A percentile compares a stretch with the other conserved stretches of the same genome.
Conservation (phyloP, 2,888 invertebrate genomes). For the Spodoptera littoralis region DNA sequence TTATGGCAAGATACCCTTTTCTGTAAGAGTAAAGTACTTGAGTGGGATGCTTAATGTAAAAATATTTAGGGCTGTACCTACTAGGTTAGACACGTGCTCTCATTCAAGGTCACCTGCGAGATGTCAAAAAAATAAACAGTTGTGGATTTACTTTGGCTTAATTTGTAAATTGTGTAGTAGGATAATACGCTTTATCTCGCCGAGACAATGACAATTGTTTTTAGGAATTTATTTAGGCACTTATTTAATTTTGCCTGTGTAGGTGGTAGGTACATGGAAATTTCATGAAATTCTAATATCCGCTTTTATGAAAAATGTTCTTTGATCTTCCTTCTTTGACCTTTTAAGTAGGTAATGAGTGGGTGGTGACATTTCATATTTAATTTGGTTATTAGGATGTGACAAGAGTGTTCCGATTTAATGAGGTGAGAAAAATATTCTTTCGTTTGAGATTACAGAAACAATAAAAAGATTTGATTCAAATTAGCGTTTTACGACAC, state of each 20-base stretch:
- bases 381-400: constrained; percentile 40
- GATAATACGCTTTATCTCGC: neutral
- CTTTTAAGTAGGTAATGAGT: constrained; percentile 32
- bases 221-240: neutral
- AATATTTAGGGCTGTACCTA: too few relatives aligned
- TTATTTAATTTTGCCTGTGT: constrained; percentile 7
- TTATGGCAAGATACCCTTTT: neutral
- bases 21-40: neutral
- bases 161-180: too few relatives aligned
- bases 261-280: constrained; percentile 21
- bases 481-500: constrained; percentile 39
- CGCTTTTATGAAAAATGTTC: constrained; percentile 19
- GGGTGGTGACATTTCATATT: constrained; percentile 44
- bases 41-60: too few relatives aligned
- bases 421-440: constrained; percentile 21
- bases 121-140: too few relatives aligned
- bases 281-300: constrained; percentile 31
- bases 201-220: neutral
- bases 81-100: too few relatives aligned
- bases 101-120: too few relatives aligned
- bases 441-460: constrained; percentile 40
- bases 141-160: too few relatives aligned
- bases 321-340: constrained; percentile 26
- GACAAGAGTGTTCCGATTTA: constrained; percentile 25
- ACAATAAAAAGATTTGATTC: constrained; percentile 43